Base-by-base conservation (phyloP, 2,888 invertebrate genomes). In the Sphaerophoria rueppellii region DNA sequence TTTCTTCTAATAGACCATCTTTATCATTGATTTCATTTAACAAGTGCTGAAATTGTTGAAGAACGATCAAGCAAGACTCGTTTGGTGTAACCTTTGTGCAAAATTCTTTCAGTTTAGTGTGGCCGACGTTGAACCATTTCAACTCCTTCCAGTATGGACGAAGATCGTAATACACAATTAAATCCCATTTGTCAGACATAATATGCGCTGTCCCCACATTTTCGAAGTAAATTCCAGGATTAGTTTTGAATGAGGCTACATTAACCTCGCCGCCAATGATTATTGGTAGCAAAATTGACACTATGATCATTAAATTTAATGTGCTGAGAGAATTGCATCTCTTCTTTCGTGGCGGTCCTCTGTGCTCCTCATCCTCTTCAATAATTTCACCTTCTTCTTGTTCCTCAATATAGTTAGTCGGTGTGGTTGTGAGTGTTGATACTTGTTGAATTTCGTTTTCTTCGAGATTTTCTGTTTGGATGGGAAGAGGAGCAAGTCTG, bases 81-180 rank as follows among this genome's bases (percentile, higher is more conserved):
- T 14, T 46, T 9, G 12, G 11, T 43, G 46, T 34, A 46, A 14
- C 16, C 24, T 48, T 60, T 43, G 34, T 34, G 11, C 54, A 69
- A 6, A 54, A 67, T 5, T 55, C 75, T 9, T 48, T 48, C n/a
- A 55, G 16, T 16, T 50, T 65, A 6, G 14, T 7, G 6, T 54
- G 52, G 60, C 78, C 73, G n/a, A 57, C 70, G n/a, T 14, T 11
- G 55, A 65, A 43, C 32, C 57, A 11, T 5, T 14, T 35, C 32
- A 60, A 46, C 60, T 77, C 80, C 12, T 58, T 5, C 16, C n/a
- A 11, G 52, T 81, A 65, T 7, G 65, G 70, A n/a, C 12, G 37
- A 6, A 86, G 35, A 14, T 86, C 63, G 43, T 85, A 81, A 52
- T 78, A 52, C 40, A 79, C 55, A 11, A 80, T 67, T n/a, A n/a